A percentile compares a stretch with the other conserved stretches of the same genome.
Conservation (phyloP, 2,113 vertebrate species). For the Psittacus erithacus region DNA sequence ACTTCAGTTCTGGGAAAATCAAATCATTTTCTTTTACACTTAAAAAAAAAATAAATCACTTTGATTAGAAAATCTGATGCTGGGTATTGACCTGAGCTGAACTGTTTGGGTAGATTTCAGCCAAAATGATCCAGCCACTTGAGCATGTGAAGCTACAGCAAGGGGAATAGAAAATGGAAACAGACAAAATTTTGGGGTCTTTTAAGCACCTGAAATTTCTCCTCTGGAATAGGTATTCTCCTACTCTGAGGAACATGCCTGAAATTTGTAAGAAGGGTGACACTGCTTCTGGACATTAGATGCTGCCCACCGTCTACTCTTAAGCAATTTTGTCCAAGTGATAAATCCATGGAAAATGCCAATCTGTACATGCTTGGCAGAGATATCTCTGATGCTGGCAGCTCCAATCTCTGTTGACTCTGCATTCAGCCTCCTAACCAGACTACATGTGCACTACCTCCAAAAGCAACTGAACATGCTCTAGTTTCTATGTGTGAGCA, state of each 20-base stretch:
- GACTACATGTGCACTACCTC: not conserved
- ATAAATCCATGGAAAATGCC: not conserved
- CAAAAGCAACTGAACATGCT: not conserved
- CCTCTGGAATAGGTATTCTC: not conserved
- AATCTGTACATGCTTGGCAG: not conserved
- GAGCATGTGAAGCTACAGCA: not conserved
- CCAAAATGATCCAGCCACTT: not conserved
- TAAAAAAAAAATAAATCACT: not conserved
- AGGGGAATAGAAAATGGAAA: not conserved
- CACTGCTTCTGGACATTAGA: not conserved
- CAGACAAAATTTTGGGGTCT: not conserved
- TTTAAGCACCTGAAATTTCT: not conserved
- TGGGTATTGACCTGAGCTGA: not conserved
- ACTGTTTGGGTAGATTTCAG: not conserved
- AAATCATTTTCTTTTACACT: not conserved
- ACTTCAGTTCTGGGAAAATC: not conserved
- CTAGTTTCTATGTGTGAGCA: not conserved
- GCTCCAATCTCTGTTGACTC: not conserved
- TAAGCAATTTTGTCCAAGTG: not conserved
- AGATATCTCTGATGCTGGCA: not conserved
- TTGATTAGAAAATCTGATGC: not conserved
- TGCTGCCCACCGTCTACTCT: not conserved
- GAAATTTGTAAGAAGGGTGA: not conserved
- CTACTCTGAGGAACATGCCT: not conserved
- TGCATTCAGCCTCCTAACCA: not conserved